phyloP scores from a whole-genome alignment of 1,140 invertebrate species.

The Saccostrea echinata region DNA sequence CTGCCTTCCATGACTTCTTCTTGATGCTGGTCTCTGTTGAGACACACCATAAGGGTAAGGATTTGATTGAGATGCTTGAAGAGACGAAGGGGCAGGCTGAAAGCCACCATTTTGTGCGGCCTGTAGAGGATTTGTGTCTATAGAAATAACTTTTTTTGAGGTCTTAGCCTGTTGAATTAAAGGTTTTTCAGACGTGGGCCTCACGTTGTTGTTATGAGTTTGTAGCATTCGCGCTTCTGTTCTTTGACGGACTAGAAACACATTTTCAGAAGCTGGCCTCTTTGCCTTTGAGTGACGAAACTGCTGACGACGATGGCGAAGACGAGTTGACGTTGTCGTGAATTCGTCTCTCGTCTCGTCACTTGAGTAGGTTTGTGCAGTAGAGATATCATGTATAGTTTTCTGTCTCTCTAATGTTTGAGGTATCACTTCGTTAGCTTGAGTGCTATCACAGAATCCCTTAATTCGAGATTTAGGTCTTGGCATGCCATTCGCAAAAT shows the following conservation, averaged over 20 bases:
- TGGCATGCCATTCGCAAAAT: constrained; percentile 1
- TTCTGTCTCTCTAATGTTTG: constrained; percentile 27
- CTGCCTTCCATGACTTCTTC: constrained; percentile 17
- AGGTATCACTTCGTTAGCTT: constrained; percentile 14
- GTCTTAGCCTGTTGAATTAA: constrained; percentile 42
- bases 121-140: constrained; percentile 52
- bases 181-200: constrained; percentile 57
- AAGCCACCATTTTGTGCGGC: constrained; percentile 45
- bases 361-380: constrained; percentile 28
- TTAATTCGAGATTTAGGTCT: constrained; percentile 43
- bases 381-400: constrained; percentile 41
- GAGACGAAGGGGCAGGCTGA: constrained; percentile 31
- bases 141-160: constrained; percentile 50
- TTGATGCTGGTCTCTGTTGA: constrained; percentile 45
- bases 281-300: constrained; percentile 42
- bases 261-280: constrained; percentile 58
- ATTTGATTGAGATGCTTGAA: constrained; percentile 40
- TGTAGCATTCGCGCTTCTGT: constrained; percentile 47
- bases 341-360: constrained; percentile 43
- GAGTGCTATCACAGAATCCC: constrained; percentile 47
- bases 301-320: constrained; percentile 52
- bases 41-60: constrained; percentile 30
- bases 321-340: constrained; percentile 29
- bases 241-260: constrained; percentile 56
- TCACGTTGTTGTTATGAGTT: constrained; percentile 38